These are phyloP conservation scores for Taenioides sp. DNA, from an alignment of 2,797 vertebrate species.

Conservation along the genomic window DNA sequence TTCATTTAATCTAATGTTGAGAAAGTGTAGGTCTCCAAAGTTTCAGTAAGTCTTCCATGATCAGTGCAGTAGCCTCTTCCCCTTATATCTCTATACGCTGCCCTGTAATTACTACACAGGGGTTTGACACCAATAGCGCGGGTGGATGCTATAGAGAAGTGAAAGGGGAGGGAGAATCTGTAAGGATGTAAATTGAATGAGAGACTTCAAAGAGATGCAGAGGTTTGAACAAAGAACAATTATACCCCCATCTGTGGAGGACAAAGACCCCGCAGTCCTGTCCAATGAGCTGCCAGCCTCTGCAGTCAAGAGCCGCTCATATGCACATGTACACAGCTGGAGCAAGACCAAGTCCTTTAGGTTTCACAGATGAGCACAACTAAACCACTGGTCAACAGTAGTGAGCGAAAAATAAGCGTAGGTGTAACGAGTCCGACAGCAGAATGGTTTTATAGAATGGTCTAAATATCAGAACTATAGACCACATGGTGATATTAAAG, in stretches of 20 bases:
- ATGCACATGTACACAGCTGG: conserved; percentile 32
- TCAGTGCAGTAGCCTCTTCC: conserved; percentile 16
- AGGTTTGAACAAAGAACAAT: conserved; percentile 75
- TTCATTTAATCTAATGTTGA: not conserved
- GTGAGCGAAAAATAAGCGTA: too few relatives aligned
- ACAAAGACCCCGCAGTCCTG: conserved; percentile 68
- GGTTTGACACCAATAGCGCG: conserved; percentile 37
- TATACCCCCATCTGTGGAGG: conserved; percentile 68
- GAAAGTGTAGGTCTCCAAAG: not conserved
- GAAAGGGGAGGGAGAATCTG: conserved; percentile 45
- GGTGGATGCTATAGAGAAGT: conserved; percentile 36
- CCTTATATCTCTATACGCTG: conserved; percentile 32
- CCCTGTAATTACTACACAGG: conserved; percentile 54
- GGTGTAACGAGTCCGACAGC: too few relatives aligned
- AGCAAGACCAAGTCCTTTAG: conserved; percentile 18
- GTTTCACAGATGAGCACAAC: conserved; percentile 44
- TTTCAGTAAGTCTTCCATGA: not conserved
- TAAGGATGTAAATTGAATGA: conserved; percentile 70
- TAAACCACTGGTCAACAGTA: conserved; percentile 22
- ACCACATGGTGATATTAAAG: not conserved
- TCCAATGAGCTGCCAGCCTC: conserved; percentile 71
- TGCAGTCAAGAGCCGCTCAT: conserved; percentile 61
- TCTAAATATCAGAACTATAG: not conserved
- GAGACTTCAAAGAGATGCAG: conserved; percentile 75
- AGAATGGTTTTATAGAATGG: not conserved